Evolutionary conservation across 2,797 vertebrate species (phyloP), one percentile per base, ranked within the genome.

Genomic region (Tokudaia muenninki): DNA sequence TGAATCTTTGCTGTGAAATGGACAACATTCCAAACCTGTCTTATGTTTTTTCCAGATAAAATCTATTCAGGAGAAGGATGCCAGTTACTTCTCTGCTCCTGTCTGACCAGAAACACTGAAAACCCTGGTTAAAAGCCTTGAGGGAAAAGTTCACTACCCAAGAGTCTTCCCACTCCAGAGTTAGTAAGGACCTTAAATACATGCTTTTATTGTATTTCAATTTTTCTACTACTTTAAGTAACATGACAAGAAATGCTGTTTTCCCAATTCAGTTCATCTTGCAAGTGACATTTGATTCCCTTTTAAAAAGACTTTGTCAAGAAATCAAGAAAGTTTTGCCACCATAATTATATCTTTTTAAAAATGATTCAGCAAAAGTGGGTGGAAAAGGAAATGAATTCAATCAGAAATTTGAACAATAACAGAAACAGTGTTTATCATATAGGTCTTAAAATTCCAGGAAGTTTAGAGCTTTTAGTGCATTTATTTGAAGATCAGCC

Each of bases 171-270:
- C 86, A 97, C 65, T 59, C 34, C 57, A 94, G 61, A 61, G 44
- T 92, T 97, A 96, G 96, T 98, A 92, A 97, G 37, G 52, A n/a
- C 29, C 96, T 98, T 98, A 87, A 93, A 95, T 84, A 94, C 11
- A 88, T 44, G 52, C 94, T 77, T 89, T 81, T 95, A 21, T 63
- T 94, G 50, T 41, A 67, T 26, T 83, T 97, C 55, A 41, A n/a
- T 90, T 91, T 41, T 50, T 44, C 31, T 77, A 75, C 67, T 55
- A 8, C 79, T 83, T 92, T 97, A 22, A 92, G 37, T 86, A 97
- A 97, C 94, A 59, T 22, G 31, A 78, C 34, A 95, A 87, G 88
- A 97, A 97, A 91, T 84, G 41, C 4, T 88, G 5, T 86, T 97
- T 87, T 97, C 91, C 95, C 91, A 95, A 86, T 96, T 55, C 34